Conservation (phyloP, 1,140 invertebrate genomes). For the Ceratitis capitata region DNA sequence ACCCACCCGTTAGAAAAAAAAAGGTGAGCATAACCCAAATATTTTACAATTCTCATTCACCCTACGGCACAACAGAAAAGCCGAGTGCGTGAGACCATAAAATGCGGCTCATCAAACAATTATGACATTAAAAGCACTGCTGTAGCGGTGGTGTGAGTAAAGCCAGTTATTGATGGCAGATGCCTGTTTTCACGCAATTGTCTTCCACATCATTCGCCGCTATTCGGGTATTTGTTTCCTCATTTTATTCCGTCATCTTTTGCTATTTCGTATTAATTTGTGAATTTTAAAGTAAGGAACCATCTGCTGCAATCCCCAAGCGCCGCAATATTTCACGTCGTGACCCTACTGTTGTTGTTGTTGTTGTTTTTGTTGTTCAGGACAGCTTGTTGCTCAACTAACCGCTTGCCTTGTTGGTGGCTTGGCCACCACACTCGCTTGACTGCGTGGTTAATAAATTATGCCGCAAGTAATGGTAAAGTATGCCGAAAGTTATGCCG, state of each 20-base stretch:
- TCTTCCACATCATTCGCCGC: too few relatives aligned
- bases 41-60: neutral
- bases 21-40: neutral
- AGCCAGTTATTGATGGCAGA: neutral
- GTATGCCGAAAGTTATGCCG: neutral
- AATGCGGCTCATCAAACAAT: slow-evolving; percentile 5
- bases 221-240: neutral
- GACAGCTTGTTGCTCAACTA: neutral
- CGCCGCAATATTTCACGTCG: neutral
- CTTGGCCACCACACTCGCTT: neutral
- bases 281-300: slow-evolving; percentile 5
- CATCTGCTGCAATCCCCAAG: neutral
- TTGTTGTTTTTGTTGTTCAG: too few relatives aligned
- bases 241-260: neutral
- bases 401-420: neutral
- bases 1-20: too few relatives aligned
- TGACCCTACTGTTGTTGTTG: neutral
- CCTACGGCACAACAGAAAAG: neutral
- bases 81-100: neutral
- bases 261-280: neutral
- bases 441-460: slow-evolving; percentile 20
- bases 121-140: neutral
- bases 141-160: neutral
- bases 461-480: slow-evolving; percentile 24
- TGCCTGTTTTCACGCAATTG: neutral